These are phyloP conservation scores for Lampris megalopsis DNA, from an alignment of 2,113 vertebrate species.

Conservation along the genomic window DNA sequence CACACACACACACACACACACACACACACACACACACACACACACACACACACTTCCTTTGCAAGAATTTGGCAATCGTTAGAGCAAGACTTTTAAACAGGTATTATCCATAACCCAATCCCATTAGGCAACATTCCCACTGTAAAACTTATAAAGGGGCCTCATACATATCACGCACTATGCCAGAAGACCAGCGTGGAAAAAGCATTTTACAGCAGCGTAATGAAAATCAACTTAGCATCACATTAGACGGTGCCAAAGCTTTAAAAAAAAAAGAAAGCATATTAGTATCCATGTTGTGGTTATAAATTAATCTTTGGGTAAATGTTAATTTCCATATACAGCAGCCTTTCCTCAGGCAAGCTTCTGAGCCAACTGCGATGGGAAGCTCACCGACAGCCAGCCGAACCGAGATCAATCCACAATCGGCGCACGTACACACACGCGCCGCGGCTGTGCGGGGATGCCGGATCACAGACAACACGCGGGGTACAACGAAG, in stretches of 20 bases:
- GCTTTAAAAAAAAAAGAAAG: slow-evolving; percentile 25
- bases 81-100: slow-evolving; percentile 24
- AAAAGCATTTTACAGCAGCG: slow-evolving; percentile 46
- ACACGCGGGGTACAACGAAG: too few species aligned
- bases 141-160: slow-evolving; percentile 62
- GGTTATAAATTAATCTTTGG: slow-evolving; percentile 27
- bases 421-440: not conserved
- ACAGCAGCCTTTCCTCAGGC: not conserved
- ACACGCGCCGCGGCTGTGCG: too few species aligned
- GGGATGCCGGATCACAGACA: too few species aligned
- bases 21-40: slow-evolving; percentile 6
- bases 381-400: slow-evolving; percentile 11
- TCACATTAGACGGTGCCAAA: slow-evolving; percentile 48
- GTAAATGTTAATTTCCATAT: not conserved
- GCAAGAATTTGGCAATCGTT: not conserved
- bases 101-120: slow-evolving; percentile 34
- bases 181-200: slow-evolving; percentile 28
- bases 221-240: slow-evolving; percentile 58
- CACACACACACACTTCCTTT: not conserved
- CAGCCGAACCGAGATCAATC: not conserved
- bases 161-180: slow-evolving; percentile 59
- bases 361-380: slow-evolving; percentile 1
- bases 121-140: slow-evolving; percentile 53
- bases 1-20: not conserved
- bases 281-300: slow-evolving; percentile 7